Evolutionary conservation across 2,888 invertebrate species (phyloP).

Genomic region (Scaptomyza cyrtandrae): DNA sequence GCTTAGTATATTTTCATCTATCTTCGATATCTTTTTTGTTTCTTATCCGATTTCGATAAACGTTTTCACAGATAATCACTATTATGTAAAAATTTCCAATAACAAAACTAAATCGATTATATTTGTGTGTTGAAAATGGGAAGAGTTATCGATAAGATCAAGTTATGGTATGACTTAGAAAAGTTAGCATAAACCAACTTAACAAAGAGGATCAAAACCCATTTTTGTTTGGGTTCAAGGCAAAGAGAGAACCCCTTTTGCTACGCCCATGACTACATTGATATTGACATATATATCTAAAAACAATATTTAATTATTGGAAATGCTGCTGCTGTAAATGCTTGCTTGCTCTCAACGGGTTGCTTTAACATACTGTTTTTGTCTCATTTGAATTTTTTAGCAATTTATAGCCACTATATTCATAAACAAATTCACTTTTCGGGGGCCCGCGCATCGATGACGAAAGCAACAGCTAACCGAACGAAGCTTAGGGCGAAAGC

Average conservation of each 20-base stretch:
- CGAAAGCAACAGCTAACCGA: conserved; percentile 54
- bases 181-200: no score
- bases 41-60: neutral
- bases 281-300: neutral
- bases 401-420: conserved; percentile 27
- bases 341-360: conserved; percentile 43
- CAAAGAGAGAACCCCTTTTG: neutral
- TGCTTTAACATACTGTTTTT: conserved; percentile 18
- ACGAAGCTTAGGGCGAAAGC: conserved; percentile 52
- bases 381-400: conserved; percentile 52
- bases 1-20: no score
- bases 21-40: neutral
- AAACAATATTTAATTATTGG: conserved; percentile 8
- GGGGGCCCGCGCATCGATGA: conserved; percentile 57
- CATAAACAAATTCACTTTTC: conserved; percentile 7
- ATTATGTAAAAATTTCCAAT: neutral
- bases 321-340: conserved; percentile 3
- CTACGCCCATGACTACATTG: neutral
- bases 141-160: no score
- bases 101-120: neutral
- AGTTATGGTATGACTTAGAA: no score
- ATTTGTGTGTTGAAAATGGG: no score
- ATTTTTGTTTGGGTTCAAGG: no score
- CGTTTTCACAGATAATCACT: neutral
- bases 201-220: no score